Evolutionary conservation across 2,888 invertebrate genomes (phyloP).

Genomic region (Drosophila mimetica): DNA sequence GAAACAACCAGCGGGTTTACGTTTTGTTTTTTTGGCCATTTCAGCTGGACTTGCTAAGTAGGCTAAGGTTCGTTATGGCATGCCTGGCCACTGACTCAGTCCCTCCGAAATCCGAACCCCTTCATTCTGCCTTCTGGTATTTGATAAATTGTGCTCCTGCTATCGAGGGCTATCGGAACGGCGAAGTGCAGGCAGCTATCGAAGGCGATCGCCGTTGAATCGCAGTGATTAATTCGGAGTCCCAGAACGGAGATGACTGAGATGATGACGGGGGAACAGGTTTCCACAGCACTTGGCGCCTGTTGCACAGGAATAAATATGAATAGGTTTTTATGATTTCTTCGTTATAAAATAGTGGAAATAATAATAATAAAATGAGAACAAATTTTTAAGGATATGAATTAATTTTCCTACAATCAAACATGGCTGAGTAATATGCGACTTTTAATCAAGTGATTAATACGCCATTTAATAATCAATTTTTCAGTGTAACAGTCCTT

Average conservation of each 20-base stretch:
- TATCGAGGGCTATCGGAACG: slow-evolving; percentile 47
- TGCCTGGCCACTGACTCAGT: slow-evolving; percentile 74
- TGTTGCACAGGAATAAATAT: slow-evolving; percentile 3
- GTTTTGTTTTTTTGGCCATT: slow-evolving; percentile 10
- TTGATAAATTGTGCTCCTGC: slow-evolving; percentile 70
- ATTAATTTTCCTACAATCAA: too few species aligned
- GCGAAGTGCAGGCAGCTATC: slow-evolving; percentile 68
- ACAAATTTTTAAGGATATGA: too few species aligned
- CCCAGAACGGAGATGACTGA: slow-evolving; percentile 25
- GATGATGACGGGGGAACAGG: slow-evolving; percentile 34
- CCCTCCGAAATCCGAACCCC: slow-evolving; percentile 8
- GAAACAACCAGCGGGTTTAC: slow-evolving; percentile 75
- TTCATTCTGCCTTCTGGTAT: slow-evolving; percentile 19
- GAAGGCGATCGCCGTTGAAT: slow-evolving; percentile 67
- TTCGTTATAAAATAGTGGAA: too few species aligned
- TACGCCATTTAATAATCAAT: too few species aligned
- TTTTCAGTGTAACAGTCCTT: neutral
- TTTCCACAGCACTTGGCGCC: slow-evolving; percentile 58
- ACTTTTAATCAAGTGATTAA: too few species aligned
- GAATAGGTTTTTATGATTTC: neutral
- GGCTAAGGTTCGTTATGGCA: slow-evolving; percentile 79
- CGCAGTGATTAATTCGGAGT: slow-evolving; percentile 74
- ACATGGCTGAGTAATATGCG: too few species aligned
- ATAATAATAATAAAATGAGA: too few species aligned
- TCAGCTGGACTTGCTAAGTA: slow-evolving; percentile 57